Conservation (phyloP, 2,888 invertebrate species). For the Sipha maydis region DNA sequence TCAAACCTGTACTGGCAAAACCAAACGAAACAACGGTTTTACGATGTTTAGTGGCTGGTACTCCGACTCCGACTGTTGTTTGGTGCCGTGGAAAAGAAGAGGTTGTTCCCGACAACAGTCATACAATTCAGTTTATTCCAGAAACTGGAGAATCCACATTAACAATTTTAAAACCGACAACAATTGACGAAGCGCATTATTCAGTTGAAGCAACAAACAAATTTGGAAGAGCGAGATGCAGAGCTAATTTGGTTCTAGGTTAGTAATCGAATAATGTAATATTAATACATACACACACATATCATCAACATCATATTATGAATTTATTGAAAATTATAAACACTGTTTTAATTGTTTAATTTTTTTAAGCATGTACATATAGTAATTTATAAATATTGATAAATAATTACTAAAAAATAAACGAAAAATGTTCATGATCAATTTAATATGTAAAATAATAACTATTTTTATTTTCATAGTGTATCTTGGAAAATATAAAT, state of each 20-base stretch:
- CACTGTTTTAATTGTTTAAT: background rate
- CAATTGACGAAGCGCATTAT: constrained; percentile 77
- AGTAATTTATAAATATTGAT: background rate
- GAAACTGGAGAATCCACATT: constrained; percentile 75
- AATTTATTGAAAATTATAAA: background rate
- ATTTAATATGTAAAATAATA: background rate
- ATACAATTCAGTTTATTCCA: constrained; percentile 72
- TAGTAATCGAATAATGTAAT: constrained; percentile 64
- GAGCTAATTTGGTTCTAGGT: constrained; percentile 77
- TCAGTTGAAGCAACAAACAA: constrained; percentile 78
- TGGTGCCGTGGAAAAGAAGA: constrained; percentile 77
- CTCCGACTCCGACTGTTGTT: constrained; percentile 77
- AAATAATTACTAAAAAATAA: background rate
- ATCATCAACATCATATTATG: background rate
- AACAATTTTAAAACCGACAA: constrained; percentile 74
- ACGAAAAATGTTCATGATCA: background rate
- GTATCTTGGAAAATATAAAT: background rate
- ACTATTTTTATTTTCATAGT: background rate
- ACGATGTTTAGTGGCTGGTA: constrained; percentile 76
- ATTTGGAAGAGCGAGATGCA: constrained; percentile 78
- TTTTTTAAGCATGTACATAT: background rate
- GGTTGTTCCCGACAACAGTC: constrained; percentile 72
- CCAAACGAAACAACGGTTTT: constrained; percentile 74
- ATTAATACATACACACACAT: background rate
- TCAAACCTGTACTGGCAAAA: constrained; percentile 75